phyloP scores from a whole-genome alignment of 2,888 invertebrate genomes.

The Luperina nickerlii region DNA sequence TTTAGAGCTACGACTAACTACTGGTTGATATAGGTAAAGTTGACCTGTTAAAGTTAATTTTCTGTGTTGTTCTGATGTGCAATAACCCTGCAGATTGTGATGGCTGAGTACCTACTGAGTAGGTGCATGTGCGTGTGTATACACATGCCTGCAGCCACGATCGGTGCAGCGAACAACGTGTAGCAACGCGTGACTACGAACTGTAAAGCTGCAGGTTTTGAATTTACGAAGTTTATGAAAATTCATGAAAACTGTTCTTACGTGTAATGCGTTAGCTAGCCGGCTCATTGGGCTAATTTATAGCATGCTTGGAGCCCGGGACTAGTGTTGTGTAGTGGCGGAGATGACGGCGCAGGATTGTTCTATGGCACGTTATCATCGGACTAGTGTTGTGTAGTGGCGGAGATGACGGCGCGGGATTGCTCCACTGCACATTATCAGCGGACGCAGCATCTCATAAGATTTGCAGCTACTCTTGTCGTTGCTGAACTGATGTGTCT shows the following conservation, averaged over 20 bases:
- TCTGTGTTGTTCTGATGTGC: not conserved
- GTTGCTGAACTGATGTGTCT: not conserved
- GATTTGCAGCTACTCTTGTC: not conserved
- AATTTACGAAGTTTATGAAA: slow-evolving; percentile 33
- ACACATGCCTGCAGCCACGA: slow-evolving; percentile 5
- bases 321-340: not conserved
- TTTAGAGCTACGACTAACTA: not conserved
- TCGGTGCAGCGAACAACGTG: not conserved
- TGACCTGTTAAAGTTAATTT: no score
- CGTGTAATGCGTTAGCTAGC: slow-evolving; percentile 20
- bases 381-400: no score
- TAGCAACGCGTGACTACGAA: slow-evolving; percentile 40
- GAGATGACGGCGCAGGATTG: not conserved
- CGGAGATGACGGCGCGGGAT: no score
- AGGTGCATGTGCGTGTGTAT: not conserved
- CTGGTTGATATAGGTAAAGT: not conserved
- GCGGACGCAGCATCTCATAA: not conserved
- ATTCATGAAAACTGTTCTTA: slow-evolving; percentile 44
- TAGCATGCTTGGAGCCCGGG: not conserved
- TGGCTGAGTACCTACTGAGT: not conserved
- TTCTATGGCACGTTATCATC: not conserved
- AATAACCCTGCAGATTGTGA: not conserved
- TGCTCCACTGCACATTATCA: not conserved
- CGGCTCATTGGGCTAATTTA: slow-evolving; percentile 26
- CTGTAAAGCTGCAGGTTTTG: slow-evolving; percentile 17